Evolutionary conservation across 2,888 invertebrate genomes (phyloP), one percentile per base, ranked within the genome.

Genomic region (Limnephilus marmoratus): DNA sequence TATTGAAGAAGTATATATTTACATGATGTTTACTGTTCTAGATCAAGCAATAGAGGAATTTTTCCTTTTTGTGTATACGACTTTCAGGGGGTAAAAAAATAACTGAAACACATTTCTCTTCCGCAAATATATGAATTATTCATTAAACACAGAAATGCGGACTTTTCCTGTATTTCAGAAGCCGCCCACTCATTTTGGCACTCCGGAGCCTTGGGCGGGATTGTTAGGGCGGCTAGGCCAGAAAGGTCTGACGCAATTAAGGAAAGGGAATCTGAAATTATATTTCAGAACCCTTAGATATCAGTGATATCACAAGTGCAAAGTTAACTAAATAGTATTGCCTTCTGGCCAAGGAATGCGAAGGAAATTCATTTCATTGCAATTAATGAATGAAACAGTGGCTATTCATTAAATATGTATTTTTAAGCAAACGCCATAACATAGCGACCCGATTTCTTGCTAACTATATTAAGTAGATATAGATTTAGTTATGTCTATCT

Each of bases 81-180:
- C 2, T n/a, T 34, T 83, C 18, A 37, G 9, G 83, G 11, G 83
- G 37, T 37, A 83, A 83, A 37, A 83, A 83, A 83, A 83, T 83
- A 83, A 34, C 37, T 83, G 37, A 41, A 24, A 83, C 24, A 18
- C 83, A 83, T 83, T 83, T 83, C 83, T 83, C 37, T 83, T 83
- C 37, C 18, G 83, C 11, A n/a, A 90, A 82, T 37, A 7, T 83
- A 90, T 90, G 90, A 82, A 90, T 90, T 49, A 90, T 90, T 90
- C 90, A 90, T 90, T 83, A 90, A 83, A 83, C 49, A 53, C 53
- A 53, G 49, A 90, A 83, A 45, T 24, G 49, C 53, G 53, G 90
- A 90, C 90, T 90, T 53, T 45, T 31, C 83, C 83, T 53, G 37
- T 83, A 83, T 83, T 83, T 83, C 24, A 24, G 15, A 83, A 83